phyloP scores from a whole-genome alignment of 1,140 invertebrate genomes.

The Scaptomyza hsui region DNA sequence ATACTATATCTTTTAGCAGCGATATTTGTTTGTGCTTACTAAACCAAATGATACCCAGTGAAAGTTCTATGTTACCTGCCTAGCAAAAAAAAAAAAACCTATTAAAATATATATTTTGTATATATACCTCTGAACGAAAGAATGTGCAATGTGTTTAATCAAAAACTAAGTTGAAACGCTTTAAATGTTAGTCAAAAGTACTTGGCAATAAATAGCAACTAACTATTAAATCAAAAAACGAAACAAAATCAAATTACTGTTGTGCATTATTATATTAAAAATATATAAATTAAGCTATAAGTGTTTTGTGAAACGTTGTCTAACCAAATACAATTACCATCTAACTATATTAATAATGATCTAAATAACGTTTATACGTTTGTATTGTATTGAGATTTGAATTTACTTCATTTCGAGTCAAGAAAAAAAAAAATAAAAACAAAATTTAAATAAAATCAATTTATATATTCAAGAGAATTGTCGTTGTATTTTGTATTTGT shows the following conservation, averaged over 20 bases:
- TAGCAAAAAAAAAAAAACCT: conserved; percentile 30
- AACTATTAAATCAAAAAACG: conserved; percentile 49
- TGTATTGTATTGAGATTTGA: conserved; percentile 57
- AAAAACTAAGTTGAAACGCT: conserved; percentile 55
- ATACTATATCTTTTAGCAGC: conserved; percentile 14
- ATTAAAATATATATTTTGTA: background rate
- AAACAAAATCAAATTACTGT: conserved; percentile 43
- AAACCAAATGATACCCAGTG: conserved; percentile 40
- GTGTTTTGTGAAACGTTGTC: conserved; percentile 78
- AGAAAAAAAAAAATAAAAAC: conserved; percentile 30
- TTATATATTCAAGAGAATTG: conserved; percentile 34
- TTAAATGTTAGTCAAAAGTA: conserved; percentile 65
- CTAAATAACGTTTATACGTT: conserved; percentile 72
- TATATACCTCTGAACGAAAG: conserved; percentile 35
- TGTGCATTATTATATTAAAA: conserved; percentile 54
- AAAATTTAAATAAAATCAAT: conserved; percentile 60
- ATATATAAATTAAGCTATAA: conserved; percentile 55
- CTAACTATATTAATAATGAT: conserved; percentile 52
- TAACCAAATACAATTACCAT: conserved; percentile 72
- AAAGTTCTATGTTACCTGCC: conserved; percentile 56
- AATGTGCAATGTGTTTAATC: conserved; percentile 65
- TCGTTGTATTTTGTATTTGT: conserved; percentile 43
- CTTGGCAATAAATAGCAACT: conserved; percentile 62
- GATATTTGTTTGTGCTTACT: conserved; percentile 28
- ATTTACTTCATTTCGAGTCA: conserved; percentile 24